These are phyloP conservation scores for Drosophila sp. DNA, from an alignment of 1,140 invertebrate species.

Conservation along the genomic window DNA sequence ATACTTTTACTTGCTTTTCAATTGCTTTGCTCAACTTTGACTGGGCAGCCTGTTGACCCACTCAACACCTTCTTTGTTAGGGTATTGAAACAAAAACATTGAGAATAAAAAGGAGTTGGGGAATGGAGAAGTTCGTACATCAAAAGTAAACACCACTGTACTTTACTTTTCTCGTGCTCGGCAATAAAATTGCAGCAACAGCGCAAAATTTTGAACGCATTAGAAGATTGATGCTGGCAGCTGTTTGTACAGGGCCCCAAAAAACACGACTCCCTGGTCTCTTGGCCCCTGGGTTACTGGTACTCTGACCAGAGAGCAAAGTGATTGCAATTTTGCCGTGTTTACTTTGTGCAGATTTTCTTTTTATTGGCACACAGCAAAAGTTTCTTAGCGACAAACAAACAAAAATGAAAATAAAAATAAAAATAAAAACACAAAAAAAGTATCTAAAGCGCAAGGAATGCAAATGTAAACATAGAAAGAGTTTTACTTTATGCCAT, in stretches of 20 bases:
- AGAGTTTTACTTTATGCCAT: conserved; percentile 35
- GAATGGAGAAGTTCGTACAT: conserved; percentile 16
- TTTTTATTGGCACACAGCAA: conserved; percentile 58
- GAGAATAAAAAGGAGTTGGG: background rate
- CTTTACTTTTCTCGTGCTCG: conserved; percentile 32
- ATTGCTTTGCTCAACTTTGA: background rate
- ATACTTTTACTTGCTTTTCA: background rate
- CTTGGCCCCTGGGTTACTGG: no score
- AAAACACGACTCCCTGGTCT: background rate
- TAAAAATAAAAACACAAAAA: conserved; percentile 31
- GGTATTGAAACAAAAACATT: conserved; percentile 23
- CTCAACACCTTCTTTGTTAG: conserved; percentile 28
- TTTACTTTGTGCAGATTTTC: conserved; percentile 77
- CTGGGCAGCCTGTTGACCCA: conserved; percentile 20
- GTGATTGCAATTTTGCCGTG: conserved; percentile 77
- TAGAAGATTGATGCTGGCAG: conserved; percentile 81
- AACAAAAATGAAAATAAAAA: conserved; percentile 20
- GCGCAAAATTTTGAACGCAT: conserved; percentile 79
- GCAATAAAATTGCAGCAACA: conserved; percentile 69
- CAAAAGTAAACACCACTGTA: conserved; percentile 43
- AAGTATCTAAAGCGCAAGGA: conserved; percentile 48
- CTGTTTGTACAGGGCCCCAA: conserved; percentile 58
- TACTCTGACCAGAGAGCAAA: conserved; percentile 34
- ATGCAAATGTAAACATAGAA: conserved; percentile 64
- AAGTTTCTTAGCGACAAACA: conserved; percentile 58